Conservation (phyloP, 2,888 invertebrate genomes). For the Ceratothoa steindachneri region DNA sequence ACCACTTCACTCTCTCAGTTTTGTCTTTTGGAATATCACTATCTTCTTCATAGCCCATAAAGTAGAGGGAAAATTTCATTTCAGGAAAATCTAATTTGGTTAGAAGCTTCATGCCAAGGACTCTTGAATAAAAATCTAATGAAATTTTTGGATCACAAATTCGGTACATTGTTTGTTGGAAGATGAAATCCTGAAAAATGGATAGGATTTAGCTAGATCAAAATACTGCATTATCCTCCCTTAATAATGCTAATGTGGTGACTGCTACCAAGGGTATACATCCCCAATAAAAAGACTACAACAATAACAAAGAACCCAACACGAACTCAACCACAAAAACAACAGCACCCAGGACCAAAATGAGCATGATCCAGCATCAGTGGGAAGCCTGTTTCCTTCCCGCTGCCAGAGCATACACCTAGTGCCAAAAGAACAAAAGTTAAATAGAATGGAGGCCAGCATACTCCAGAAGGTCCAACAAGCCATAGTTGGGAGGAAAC, state of each 20-base stretch:
- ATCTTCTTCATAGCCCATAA: conserved; percentile 80
- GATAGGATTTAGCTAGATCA: too few relatives aligned
- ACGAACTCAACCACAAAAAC: not conserved
- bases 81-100: conserved; percentile 82
- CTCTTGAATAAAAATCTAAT: conserved; percentile 82
- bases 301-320: not conserved
- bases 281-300: not conserved
- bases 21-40: conserved; percentile 69
- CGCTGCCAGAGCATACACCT: too few relatives aligned
- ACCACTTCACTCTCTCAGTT: conserved; percentile 68
- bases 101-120: conserved; percentile 84
- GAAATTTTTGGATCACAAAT: conserved; percentile 86
- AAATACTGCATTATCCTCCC: too few relatives aligned
- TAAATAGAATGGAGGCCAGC: too few relatives aligned
- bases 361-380: too few relatives aligned
- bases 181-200: conserved; percentile 70
- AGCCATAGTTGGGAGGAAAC: too few relatives aligned
- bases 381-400: too few relatives aligned
- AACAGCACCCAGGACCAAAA: too few relatives aligned
- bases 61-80: conserved; percentile 85
- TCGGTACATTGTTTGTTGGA: conserved; percentile 95
- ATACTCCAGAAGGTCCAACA: too few relatives aligned
- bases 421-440: too few relatives aligned
- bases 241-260: not conserved
- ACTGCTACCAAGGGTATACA: not conserved